Evolutionary conservation across 1,140 invertebrate species (phyloP).

Genomic region (Solenopsis fugax): DNA sequence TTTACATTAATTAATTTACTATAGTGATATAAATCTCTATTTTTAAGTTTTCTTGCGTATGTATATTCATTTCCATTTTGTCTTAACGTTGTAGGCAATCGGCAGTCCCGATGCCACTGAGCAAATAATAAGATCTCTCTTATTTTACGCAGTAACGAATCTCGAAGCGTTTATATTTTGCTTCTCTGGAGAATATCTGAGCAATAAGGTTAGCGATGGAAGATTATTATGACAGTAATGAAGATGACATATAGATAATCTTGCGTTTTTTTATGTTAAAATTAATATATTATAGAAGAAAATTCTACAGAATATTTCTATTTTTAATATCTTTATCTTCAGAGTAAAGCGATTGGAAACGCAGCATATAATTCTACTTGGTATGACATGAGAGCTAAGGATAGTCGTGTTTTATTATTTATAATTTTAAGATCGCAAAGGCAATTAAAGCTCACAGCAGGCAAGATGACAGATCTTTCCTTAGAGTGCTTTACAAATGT

Average conservation of each 20-base stretch:
- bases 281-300: neutral
- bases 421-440: conserved; percentile 63
- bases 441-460: conserved; percentile 57
- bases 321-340: neutral
- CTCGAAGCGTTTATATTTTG: conserved; percentile 69
- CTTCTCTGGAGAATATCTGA: conserved; percentile 71
- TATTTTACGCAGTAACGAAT: conserved; percentile 58
- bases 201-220: conserved; percentile 48
- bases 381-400: conserved; percentile 54
- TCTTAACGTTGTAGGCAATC: conserved; percentile 37
- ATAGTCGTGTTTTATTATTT: conserved; percentile 52
- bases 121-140: conserved; percentile 39
- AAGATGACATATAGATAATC: neutral
- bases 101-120: conserved; percentile 23
- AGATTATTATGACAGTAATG: neutral
- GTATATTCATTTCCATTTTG: neutral
- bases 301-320: neutral
- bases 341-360: conserved; percentile 56
- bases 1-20: neutral
- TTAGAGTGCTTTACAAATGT: conserved; percentile 67
- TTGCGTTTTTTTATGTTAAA: neutral
- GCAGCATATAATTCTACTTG: conserved; percentile 58
- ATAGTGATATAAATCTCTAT: neutral
- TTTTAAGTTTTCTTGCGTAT: neutral
- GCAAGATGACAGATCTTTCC: conserved; percentile 64